These are phyloP conservation scores for Drosophila obscura DNA, from an alignment of 1,140 invertebrate species.

Conservation along the genomic window DNA sequence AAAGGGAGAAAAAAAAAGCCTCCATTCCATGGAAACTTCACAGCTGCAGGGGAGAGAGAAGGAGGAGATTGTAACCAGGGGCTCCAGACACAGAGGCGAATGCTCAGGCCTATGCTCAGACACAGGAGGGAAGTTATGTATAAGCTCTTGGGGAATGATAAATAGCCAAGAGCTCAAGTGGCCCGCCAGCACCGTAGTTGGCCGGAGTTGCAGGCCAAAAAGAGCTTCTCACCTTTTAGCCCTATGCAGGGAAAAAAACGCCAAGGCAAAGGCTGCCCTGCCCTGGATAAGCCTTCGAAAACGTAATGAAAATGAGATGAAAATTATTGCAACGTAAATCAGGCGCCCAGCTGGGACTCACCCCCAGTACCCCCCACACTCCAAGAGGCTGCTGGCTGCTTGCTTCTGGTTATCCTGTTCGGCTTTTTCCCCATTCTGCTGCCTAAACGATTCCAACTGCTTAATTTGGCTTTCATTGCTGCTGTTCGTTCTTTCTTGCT, in stretches of 20 bases:
- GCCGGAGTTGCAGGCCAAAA: constrained; percentile 40
- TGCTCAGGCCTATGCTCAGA: constrained; percentile 31
- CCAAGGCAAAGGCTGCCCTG: constrained; percentile 17
- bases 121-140: constrained; percentile 44
- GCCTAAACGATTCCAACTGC: constrained; percentile 76
- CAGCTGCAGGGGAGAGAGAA: constrained; percentile 35
- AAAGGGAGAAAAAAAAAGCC: constrained; percentile 22
- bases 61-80: constrained; percentile 22
- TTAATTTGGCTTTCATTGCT: constrained; percentile 81
- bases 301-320: constrained; percentile 80
- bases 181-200: constrained; percentile 16
- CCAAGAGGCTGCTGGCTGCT: constrained; percentile 13
- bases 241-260: constrained; percentile 29
- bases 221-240: constrained; percentile 59
- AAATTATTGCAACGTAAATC: constrained; percentile 82
- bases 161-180: constrained; percentile 67
- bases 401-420: constrained; percentile 27
- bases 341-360: constrained; percentile 67
- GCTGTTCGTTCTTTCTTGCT: constrained; percentile 46
- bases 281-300: constrained; percentile 48
- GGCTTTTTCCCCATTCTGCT: not conserved
- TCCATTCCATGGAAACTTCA: constrained; percentile 43
- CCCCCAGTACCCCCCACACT: not conserved
- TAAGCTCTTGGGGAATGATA: constrained; percentile 66
- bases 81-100: constrained; percentile 25